Conservation (phyloP, 2,113 vertebrate genomes). For the Polypterus bichir region DNA sequence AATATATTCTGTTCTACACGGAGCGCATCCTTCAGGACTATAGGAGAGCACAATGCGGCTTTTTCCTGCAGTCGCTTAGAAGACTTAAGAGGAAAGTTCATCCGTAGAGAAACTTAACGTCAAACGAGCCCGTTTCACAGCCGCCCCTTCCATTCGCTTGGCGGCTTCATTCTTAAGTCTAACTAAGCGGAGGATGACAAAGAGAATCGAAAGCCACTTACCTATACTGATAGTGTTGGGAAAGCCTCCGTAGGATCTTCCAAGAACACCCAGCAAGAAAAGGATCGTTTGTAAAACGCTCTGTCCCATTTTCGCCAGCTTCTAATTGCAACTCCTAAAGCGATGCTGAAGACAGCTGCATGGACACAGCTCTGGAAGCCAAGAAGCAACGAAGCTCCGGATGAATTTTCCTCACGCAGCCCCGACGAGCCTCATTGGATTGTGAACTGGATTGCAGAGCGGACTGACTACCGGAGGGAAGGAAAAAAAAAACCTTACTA, state of each 20-base stretch:
- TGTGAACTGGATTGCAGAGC: slow-evolving; percentile 47
- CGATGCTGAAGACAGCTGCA: slow-evolving; percentile 59
- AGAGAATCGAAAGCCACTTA: slow-evolving; percentile 45
- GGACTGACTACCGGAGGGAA: slow-evolving; percentile 27
- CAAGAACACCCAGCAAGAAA: slow-evolving; percentile 71
- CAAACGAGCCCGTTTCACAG: too few relatives aligned
- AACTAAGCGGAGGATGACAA: too few relatives aligned
- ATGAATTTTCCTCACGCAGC: slow-evolving; percentile 53
- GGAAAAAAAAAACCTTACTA: slow-evolving; percentile 27
- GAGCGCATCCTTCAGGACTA: too few relatives aligned
- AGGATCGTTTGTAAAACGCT: slow-evolving; percentile 53
- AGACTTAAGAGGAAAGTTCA: too few relatives aligned
- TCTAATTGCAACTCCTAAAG: slow-evolving; percentile 62
- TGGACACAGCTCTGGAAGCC: slow-evolving; percentile 52
- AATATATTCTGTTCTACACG: too few relatives aligned
- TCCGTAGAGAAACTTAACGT: too few relatives aligned
- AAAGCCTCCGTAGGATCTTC: slow-evolving; percentile 70
- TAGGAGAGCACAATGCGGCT: too few relatives aligned
- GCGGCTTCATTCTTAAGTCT: too few relatives aligned
- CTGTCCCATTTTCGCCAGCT: slow-evolving; percentile 79
- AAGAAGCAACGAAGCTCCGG: slow-evolving; percentile 25
- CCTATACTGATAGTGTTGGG: slow-evolving; percentile 96
- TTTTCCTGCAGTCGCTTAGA: too few relatives aligned
- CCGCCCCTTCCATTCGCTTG: too few relatives aligned
- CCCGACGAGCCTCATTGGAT: slow-evolving; percentile 55